Conservation (phyloP, 2,888 invertebrate genomes). For the Caenorhabditis zanzibari region DNA sequence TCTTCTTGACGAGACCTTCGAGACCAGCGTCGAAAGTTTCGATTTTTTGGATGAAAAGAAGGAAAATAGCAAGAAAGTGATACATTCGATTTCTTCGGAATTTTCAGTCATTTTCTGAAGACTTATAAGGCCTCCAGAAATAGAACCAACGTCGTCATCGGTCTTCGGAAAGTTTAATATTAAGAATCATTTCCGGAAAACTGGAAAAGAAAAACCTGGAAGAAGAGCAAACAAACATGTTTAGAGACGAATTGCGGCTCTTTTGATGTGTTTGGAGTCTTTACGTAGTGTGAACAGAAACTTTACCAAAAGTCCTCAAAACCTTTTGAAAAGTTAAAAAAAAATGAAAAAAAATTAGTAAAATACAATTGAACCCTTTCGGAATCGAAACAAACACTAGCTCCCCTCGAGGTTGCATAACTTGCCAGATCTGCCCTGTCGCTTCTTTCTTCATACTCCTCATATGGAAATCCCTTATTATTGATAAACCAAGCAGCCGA, state of each 20-base stretch:
- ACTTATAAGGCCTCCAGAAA: background rate
- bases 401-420: no score
- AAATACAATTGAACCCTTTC: no score
- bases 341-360: no score
- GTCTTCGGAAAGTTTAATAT: background rate
- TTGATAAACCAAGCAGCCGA: no score
- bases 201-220: background rate
- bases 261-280: background rate
- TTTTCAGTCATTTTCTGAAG: background rate
- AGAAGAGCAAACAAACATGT: background rate
- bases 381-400: no score
- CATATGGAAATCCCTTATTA: no score
- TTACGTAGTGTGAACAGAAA: no score
- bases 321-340: no score
- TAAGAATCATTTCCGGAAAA: background rate
- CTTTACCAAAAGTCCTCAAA: no score
- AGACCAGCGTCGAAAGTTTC: background rate
- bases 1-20: background rate
- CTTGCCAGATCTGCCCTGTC: no score
- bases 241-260: no score
- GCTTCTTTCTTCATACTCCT: no score
- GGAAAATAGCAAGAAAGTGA: background rate
- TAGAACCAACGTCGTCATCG: background rate
- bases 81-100: background rate
- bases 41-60: background rate